Conservation (phyloP, 1,140 invertebrate genomes). For the Panagrolaimus sp. region DNA sequence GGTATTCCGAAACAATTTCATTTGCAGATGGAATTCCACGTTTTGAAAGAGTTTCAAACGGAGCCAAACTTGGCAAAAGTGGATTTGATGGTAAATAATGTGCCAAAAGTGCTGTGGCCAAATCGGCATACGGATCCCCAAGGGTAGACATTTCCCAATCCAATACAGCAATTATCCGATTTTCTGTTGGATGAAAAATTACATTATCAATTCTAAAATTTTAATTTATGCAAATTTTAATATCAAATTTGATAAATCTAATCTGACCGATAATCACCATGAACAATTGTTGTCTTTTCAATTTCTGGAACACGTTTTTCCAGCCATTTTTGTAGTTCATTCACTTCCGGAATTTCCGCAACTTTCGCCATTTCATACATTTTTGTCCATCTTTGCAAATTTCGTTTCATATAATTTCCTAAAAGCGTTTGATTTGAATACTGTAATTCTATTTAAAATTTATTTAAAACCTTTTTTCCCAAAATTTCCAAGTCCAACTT, state of each 20-base stretch:
- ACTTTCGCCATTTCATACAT: slow-evolving; percentile 62
- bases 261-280: slow-evolving; percentile 60
- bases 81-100: slow-evolving; percentile 57
- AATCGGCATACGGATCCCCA: slow-evolving; percentile 62
- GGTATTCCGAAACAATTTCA: background rate
- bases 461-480: slow-evolving; percentile 52
- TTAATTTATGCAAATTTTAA: no score
- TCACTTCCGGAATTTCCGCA: slow-evolving; percentile 60
- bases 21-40: background rate
- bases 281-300: slow-evolving; percentile 60
- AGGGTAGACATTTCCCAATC: slow-evolving; percentile 64
- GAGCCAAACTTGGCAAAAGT: background rate
- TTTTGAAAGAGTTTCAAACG: background rate
- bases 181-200: slow-evolving; percentile 59
- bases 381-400: slow-evolving; percentile 61
- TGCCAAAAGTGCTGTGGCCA: slow-evolving; percentile 58
- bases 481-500: slow-evolving; percentile 58
- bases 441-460: no score
- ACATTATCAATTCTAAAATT: slow-evolving; percentile 61
- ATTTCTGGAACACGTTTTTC: slow-evolving; percentile 57
- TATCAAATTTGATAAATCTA: no score
- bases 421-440: no score
- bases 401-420: slow-evolving; percentile 60
- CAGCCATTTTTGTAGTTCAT: slow-evolving; percentile 61
- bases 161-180: slow-evolving; percentile 61